Percentiles rank a stretch among this genome's conserved stretches.
phyloP scores from a whole-genome alignment of 2,888 invertebrate species.

The Hydriomena furcata region DNA sequence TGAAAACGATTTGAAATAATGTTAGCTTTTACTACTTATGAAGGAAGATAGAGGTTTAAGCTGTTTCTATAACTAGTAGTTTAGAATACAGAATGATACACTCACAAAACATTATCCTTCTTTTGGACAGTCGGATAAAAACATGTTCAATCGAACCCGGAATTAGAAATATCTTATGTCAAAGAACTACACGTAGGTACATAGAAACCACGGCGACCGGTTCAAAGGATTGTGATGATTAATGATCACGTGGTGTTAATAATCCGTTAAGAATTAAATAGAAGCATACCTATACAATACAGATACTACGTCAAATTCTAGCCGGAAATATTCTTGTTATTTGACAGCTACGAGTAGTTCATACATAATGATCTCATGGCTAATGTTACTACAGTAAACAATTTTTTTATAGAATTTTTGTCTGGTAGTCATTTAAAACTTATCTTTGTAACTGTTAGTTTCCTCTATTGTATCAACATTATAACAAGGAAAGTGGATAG shows the following conservation, averaged over 20 bases:
- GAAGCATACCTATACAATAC: conserved; percentile 22
- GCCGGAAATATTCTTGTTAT: conserved; percentile 8
- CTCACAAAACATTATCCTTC: no score
- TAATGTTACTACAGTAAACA: neutral
- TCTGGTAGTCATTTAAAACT: neutral
- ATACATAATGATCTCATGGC: conserved; percentile 4
- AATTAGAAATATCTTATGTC: conserved; percentile 5
- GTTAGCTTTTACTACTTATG: no score
- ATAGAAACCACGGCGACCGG: conserved; percentile 13
- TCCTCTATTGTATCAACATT: neutral
- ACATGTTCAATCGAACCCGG: neutral
- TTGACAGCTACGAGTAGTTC: conserved; percentile 1
- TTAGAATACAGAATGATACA: no score
- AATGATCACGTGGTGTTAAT: conserved; percentile 35
- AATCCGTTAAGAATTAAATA: conserved; percentile 38
- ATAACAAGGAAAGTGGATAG: neutral
- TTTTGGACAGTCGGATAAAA: neutral
- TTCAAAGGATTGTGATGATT: conserved; percentile 37
- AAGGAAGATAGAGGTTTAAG: no score
- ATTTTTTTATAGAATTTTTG: neutral
- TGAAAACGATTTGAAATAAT: neutral
- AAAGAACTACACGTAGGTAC: conserved; percentile 1
- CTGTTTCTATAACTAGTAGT: no score
- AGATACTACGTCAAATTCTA: conserved; percentile 1
- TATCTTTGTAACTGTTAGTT: neutral